These are phyloP conservation scores for Metopolophium dirhodum DNA, from an alignment of 1,140 invertebrate genomes.

Conservation along the genomic window DNA sequence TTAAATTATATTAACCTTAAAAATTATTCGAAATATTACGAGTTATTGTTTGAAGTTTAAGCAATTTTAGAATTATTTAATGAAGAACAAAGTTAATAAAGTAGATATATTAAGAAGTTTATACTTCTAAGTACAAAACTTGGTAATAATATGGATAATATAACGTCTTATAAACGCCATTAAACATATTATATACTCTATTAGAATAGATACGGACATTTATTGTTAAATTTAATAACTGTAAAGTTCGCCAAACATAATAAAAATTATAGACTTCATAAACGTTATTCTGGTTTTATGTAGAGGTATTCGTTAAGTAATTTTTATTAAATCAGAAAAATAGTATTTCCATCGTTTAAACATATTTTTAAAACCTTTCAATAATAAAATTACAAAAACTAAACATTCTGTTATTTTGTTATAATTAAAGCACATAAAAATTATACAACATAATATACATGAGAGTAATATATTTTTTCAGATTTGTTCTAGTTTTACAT, in stretches of 20 bases:
- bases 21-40: not conserved
- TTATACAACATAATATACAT: not conserved
- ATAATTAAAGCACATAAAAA: too few species aligned
- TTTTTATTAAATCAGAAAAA: not conserved
- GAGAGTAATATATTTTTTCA: not conserved
- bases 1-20: not conserved
- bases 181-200: not conserved
- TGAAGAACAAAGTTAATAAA: not conserved
- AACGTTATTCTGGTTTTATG: not conserved
- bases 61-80: not conserved
- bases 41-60: not conserved
- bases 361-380: not conserved
- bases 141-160: not conserved
- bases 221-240: not conserved
- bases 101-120: not conserved
- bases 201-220: not conserved
- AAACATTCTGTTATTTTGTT: not conserved
- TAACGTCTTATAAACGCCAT: not conserved
- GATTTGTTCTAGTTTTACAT: not conserved
- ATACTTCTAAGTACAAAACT: not conserved
- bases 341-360: not conserved
- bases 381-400: not conserved
- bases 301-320: not conserved
- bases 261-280: not conserved
- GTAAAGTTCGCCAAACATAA: not conserved